Conservation (phyloP, 1,140 invertebrate species). For the Hylaeus anthracinus region DNA sequence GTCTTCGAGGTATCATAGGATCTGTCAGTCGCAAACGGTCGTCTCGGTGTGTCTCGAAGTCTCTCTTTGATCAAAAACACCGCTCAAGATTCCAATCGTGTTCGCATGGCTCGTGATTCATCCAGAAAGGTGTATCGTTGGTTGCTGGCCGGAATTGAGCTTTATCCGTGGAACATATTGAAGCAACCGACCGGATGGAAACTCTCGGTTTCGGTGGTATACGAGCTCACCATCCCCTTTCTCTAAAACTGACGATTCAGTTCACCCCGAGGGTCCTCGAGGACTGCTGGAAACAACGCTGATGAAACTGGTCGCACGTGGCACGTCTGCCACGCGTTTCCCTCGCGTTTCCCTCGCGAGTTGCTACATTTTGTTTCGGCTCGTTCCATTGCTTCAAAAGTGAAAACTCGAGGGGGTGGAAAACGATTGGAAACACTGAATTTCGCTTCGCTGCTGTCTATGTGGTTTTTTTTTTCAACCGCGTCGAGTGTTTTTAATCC, state of each 20-base stretch:
- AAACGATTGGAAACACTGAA: not conserved
- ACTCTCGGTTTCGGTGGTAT: conserved; percentile 42
- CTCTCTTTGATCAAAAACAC: too few species aligned
- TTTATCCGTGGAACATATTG: conserved; percentile 57
- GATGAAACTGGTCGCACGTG: conserved; percentile 24
- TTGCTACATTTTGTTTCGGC: not conserved
- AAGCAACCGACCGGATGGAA: conserved; percentile 43
- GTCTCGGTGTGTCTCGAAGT: too few species aligned
- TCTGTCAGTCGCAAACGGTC: too few species aligned
- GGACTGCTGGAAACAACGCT: conserved; percentile 1
- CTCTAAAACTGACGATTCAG: conserved; percentile 45
- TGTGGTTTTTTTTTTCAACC: too few species aligned
- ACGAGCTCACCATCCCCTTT: conserved; percentile 35
- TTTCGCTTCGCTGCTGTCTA: too few species aligned
- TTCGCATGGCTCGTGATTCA: too few species aligned
- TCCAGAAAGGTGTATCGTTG: too few species aligned
- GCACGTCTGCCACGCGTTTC: not conserved
- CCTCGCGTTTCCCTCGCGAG: not conserved
- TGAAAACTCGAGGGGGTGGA: not conserved
- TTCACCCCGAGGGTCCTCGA: conserved; percentile 37
- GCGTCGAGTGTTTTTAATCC: too few species aligned
- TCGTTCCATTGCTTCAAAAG: not conserved
- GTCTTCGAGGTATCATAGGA: too few species aligned
- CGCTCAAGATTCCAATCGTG: too few species aligned
- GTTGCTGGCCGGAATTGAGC: conserved; percentile 2